phyloP scores from a whole-genome alignment of 2,888 invertebrate genomes.

The Caenorhabditis doughertyi region DNA sequence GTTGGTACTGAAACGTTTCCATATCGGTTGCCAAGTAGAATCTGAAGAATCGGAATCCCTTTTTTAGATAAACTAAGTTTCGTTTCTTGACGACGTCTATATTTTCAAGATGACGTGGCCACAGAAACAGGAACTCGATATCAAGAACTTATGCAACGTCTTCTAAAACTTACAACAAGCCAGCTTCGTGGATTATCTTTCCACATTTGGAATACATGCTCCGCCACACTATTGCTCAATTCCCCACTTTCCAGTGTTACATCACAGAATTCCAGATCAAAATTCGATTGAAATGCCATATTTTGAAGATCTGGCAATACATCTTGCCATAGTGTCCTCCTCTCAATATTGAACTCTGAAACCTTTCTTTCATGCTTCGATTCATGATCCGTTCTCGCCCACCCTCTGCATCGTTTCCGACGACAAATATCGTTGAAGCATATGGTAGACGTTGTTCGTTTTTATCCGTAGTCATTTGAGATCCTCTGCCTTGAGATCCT shows the following conservation, averaged over 20 bases:
- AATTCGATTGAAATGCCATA: conserved; percentile 82
- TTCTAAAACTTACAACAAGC: conserved; percentile 63
- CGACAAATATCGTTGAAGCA: conserved; percentile 48
- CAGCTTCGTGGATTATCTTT: conserved; percentile 56
- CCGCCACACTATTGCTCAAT: conserved; percentile 58
- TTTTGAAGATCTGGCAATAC: conserved; percentile 82
- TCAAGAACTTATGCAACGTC: not conserved
- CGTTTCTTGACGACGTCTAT: no score
- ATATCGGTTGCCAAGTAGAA: conserved; percentile 84
- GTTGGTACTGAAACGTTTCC: conserved; percentile 83
- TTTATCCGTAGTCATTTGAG: conserved; percentile 36
- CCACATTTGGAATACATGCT: conserved; percentile 54
- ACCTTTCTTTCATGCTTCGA: not conserved
- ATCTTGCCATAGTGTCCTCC: conserved; percentile 74
- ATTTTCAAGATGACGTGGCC: not conserved
- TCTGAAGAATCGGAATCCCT: conserved; percentile 81
- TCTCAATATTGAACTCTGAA: conserved; percentile 80
- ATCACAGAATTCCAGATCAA: conserved; percentile 82
- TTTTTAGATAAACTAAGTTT: no score
- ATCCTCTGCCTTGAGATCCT: no score
- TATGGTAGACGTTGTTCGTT: conserved; percentile 32
- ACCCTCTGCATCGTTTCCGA: conserved; percentile 59
- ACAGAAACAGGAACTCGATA: no score
- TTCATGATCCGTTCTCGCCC: conserved; percentile 4
- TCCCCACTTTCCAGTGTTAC: conserved; percentile 65